phyloP scores from a whole-genome alignment of 1,140 invertebrate species.

The Aphelenchoides besseyi region DNA sequence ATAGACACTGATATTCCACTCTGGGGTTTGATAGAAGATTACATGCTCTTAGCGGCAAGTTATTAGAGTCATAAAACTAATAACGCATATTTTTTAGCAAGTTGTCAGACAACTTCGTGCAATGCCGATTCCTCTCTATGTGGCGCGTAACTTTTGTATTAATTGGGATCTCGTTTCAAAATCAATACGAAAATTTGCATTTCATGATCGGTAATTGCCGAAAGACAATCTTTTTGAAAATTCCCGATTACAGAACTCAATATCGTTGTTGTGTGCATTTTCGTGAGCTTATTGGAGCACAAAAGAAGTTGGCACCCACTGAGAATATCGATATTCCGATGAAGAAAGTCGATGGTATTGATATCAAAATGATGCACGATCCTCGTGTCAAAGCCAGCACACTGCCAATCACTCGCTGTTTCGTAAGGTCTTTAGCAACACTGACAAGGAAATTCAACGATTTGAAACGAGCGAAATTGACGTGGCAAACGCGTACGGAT shows the following conservation, averaged over 20 bases:
- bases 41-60: conserved; percentile 2
- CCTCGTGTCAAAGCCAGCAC: conserved; percentile 5
- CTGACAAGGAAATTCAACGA: neutral
- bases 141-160: conserved; percentile 3
- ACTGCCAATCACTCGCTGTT: neutral
- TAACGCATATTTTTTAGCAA: neutral
- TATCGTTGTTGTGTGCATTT: neutral
- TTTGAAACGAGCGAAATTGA: neutral
- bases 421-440: neutral
- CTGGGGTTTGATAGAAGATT: conserved; percentile 4
- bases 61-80: neutral
- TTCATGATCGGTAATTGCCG: conserved; percentile 2
- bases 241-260: neutral
- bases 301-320: conserved; percentile 12
- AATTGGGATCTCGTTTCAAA: conserved; percentile 8
- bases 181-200: neutral
- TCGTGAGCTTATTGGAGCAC: conserved; percentile 16
- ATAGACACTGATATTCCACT: conserved; percentile 8
- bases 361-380: neutral
- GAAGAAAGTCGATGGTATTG: conserved; percentile 5
- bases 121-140: conserved; percentile 14
- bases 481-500: neutral
- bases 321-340: neutral
- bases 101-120: conserved; percentile 3
- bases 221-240: neutral